These are phyloP conservation scores for Paramormyrops kingsleyae DNA, from an alignment of 2,113 vertebrate species.

Conservation along the genomic window DNA sequence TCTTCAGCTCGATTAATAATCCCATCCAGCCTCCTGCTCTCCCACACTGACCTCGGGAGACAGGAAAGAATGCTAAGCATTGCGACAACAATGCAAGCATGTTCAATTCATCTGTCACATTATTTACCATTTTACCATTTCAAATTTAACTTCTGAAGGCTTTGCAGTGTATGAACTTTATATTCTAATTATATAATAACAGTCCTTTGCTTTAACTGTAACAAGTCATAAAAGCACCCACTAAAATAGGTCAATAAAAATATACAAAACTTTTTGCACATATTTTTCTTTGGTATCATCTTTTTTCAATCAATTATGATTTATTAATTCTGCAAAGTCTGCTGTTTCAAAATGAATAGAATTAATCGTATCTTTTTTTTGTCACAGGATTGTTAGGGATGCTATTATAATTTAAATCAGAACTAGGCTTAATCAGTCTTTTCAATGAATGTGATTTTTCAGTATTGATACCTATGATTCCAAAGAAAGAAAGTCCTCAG, in stretches of 20 bases:
- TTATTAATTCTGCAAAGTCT: background rate
- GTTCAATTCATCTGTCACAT: background rate
- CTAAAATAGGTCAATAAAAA: background rate
- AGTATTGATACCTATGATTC: background rate
- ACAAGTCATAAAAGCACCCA: background rate
- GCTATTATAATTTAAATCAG: background rate
- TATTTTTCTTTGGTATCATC: background rate
- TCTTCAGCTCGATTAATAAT: constrained; percentile 40
- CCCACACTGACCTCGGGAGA: constrained; percentile 5
- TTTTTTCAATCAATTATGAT: background rate
- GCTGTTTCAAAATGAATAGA: background rate
- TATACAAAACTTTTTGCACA: background rate
- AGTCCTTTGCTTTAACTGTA: background rate
- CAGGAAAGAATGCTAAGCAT: background rate
- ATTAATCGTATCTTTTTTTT: background rate
- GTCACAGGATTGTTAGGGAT: background rate
- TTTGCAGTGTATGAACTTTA: background rate
- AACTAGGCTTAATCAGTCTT: background rate
- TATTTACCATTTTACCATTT: background rate
- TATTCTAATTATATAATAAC: background rate
- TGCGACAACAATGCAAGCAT: background rate
- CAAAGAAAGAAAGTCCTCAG: background rate
- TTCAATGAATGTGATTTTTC: background rate
- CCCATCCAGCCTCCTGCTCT: constrained; percentile 31
- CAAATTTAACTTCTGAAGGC: background rate